These are phyloP conservation scores for Drosophila azteca DNA, from an alignment of 1,140 invertebrate species.

Conservation along the genomic window DNA sequence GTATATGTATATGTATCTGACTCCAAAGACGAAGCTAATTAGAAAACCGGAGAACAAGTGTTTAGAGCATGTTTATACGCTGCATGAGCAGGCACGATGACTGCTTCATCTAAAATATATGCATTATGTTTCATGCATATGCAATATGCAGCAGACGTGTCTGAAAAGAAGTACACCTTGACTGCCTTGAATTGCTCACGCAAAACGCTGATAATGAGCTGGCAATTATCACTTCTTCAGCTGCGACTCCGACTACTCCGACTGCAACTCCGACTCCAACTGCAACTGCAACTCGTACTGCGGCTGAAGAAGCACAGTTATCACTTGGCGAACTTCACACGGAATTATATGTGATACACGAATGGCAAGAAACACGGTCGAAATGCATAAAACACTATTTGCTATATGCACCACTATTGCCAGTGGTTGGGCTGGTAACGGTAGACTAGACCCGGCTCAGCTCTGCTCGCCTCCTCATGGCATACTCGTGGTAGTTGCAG, in stretches of 20 bases:
- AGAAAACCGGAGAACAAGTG: constrained; percentile 39
- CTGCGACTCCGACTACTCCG: background rate
- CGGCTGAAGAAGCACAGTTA: constrained; percentile 53
- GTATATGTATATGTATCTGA: too few species aligned
- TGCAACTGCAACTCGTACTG: constrained; percentile 43
- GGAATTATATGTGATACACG: constrained; percentile 48
- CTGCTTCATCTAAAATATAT: constrained; percentile 20
- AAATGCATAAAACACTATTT: constrained; percentile 44
- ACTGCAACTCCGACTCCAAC: constrained; percentile 47
- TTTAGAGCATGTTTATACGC: constrained; percentile 42
- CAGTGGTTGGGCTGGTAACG: constrained; percentile 33
- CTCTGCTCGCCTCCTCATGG: constrained; percentile 3
- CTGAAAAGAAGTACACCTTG: constrained; percentile 14
- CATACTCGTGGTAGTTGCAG: constrained; percentile 12
- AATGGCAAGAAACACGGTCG: constrained; percentile 20
- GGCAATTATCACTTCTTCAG: constrained; percentile 68
- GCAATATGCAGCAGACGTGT: constrained; percentile 40
- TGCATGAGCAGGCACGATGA: constrained; percentile 11
- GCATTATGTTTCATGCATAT: constrained; percentile 43
- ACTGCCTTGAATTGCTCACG: constrained; percentile 53
- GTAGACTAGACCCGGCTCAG: constrained; percentile 35
- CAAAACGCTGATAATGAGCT: constrained; percentile 72
- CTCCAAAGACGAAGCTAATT: constrained; percentile 18
- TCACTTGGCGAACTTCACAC: constrained; percentile 59
- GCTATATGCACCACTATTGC: constrained; percentile 32